Conservation (phyloP, 1,140 invertebrate genomes). For the Diorhabda carinulata region DNA sequence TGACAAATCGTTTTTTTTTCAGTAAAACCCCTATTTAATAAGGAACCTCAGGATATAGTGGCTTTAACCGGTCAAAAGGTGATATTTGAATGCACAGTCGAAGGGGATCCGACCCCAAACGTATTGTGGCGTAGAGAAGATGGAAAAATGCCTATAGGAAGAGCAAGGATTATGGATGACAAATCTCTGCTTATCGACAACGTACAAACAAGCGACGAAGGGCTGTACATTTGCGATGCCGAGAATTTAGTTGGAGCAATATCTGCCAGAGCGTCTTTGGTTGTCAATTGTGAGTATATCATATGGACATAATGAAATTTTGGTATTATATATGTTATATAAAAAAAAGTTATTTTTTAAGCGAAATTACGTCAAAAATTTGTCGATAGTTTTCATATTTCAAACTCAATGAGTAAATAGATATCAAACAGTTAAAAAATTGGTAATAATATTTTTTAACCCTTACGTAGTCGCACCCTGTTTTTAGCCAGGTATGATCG, state of each 20-base stretch:
- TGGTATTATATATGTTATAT: background rate
- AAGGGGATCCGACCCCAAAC: constrained; percentile 84
- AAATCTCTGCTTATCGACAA: constrained; percentile 72
- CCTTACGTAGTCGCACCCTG: too few relatives aligned
- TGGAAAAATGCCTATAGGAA: constrained; percentile 72
- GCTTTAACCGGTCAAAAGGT: constrained; percentile 75
- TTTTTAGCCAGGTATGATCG: too few relatives aligned
- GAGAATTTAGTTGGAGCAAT: constrained; percentile 74
- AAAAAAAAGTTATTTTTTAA: too few relatives aligned
- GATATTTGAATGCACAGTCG: constrained; percentile 83
- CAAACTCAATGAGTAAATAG: too few relatives aligned
- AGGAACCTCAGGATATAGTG: constrained; percentile 79
- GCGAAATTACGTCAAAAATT: too few relatives aligned
- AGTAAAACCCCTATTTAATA: constrained; percentile 87
- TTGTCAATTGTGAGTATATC: constrained; percentile 68
- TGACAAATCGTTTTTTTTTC: constrained; percentile 45
- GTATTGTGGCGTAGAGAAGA: constrained; percentile 87
- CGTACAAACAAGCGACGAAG: constrained; percentile 72
- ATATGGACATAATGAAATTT: background rate
- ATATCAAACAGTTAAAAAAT: too few relatives aligned
- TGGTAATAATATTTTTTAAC: too few relatives aligned
- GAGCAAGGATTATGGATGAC: constrained; percentile 69
- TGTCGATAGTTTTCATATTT: too few relatives aligned
- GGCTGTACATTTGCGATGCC: constrained; percentile 76
- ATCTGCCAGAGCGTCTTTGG: constrained; percentile 67